These are phyloP conservation scores for Apogon talboti DNA, from an alignment of 2,797 vertebrate species.

Conservation along the genomic window DNA sequence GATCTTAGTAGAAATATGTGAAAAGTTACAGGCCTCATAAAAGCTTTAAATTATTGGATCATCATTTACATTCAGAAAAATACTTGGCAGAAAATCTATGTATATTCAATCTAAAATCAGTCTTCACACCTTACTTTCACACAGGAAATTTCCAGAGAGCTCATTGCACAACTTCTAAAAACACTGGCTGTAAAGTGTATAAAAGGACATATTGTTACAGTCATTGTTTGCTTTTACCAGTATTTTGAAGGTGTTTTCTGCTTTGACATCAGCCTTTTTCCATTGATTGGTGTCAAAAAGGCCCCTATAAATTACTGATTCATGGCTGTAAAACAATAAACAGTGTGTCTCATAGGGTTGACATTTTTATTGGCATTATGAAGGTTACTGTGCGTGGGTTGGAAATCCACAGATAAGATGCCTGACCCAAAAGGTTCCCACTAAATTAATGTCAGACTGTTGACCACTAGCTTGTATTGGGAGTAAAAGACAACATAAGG, in stretches of 20 bases:
- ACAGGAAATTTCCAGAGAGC: too few species aligned
- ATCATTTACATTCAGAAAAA: too few species aligned
- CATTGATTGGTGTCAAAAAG: conserved; percentile 6
- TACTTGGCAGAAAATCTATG: too few species aligned
- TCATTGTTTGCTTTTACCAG: conserved; percentile 4
- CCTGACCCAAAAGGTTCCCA: too few species aligned
- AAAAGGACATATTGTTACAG: background rate
- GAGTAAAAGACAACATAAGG: too few species aligned
- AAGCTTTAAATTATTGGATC: background rate
- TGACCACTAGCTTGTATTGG: too few species aligned
- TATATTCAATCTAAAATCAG: too few species aligned
- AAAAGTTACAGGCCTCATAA: background rate
- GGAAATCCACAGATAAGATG: background rate
- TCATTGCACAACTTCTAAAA: background rate
- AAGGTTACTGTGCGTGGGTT: background rate
- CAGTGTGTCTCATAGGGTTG: background rate
- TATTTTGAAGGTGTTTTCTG: background rate
- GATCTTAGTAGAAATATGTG: background rate
- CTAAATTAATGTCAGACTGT: too few species aligned
- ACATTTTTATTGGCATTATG: background rate
- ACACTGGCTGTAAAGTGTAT: background rate
- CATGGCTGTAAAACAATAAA: conserved; percentile 29
- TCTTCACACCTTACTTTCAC: too few species aligned
- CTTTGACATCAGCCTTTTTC: background rate
- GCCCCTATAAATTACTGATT: conserved; percentile 1